Evolutionary conservation across 2,888 invertebrate genomes (phyloP), one percentile per base, ranked within the genome.

Genomic region (Drosophila pegasa): DNA sequence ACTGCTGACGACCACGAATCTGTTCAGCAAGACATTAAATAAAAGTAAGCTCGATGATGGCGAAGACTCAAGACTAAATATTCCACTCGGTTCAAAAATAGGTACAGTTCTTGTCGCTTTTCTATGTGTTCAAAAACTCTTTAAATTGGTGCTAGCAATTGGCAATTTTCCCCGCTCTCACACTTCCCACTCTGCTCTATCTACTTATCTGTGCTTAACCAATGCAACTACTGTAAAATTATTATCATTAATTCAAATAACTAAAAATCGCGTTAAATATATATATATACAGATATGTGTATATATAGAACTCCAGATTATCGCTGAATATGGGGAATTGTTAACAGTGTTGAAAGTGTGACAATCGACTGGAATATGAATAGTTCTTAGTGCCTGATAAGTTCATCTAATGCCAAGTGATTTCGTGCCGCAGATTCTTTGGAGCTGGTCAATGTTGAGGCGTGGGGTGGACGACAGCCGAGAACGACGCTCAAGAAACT

Each of bases 401-500:
- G n/a, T 14, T 55, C 41, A 71, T n/a, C 27, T 67, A 59, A 60
- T 71, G 41, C 22, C 55, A 60, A 45, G 25, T 45, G 55, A 47
- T 29, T 72, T 33, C 40, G 67, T 67, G 65, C 33, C 41, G 25
- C 54, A 87, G 75, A 67, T 77, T 75, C 33, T 43, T 92, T 95
- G 16, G 92, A 94, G 64, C 92, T 95, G 47, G 93, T 95, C 1
- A 90, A 93, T 6, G 92, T 95, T 45, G 89, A 92, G 0, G 94
- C 94, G 57, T 96, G 96, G 96, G 91, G 94, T 0, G 96, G 96
- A 0, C 94, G 95, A 80, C 95, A 95, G 0, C 93, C 94, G 0
- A 93, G 91, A 27, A 85, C 95, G 0, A 22, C 80, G 0, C 67
- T 94, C 56, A 90, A 86, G 5, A 78, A 80, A 3, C 92, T 93